Percentiles rank a stretch among this genome's conserved stretches.
phyloP scores from a whole-genome alignment of 2,113 vertebrate genomes.

The Morone saxatilis region DNA sequence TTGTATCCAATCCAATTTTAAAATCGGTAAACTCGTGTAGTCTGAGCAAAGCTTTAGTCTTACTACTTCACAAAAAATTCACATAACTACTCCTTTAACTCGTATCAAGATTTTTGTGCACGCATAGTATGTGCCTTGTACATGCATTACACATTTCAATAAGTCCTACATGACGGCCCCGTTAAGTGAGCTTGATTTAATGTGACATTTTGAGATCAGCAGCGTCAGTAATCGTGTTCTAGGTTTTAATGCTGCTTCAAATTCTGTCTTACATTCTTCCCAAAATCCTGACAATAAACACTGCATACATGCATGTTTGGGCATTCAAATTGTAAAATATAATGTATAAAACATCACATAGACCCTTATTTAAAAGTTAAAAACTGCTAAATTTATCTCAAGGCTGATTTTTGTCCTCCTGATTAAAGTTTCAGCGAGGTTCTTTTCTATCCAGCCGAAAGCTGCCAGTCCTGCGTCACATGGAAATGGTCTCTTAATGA shows the following conservation, averaged over 20 bases:
- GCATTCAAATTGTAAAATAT: background rate
- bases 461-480: background rate
- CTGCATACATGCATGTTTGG: background rate
- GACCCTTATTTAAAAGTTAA: background rate
- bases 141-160: conserved; percentile 41
- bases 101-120: background rate
- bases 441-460: background rate
- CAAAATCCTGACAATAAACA: background rate
- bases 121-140: background rate
- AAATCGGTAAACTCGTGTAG: too few species aligned
- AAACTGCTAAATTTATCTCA: background rate
- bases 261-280: conserved; percentile 1
- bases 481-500: background rate
- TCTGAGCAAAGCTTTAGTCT: background rate
- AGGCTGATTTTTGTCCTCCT: background rate
- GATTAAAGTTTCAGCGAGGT: background rate
- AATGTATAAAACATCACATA: background rate
- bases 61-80: background rate
- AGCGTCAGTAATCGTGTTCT: conserved; percentile 18
- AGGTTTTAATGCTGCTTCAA: conserved; percentile 22
- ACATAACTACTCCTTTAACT: background rate
- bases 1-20: too few species aligned
- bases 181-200: conserved; percentile 48
- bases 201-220: conserved; percentile 71
- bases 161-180: conserved; percentile 39